Evolutionary conservation across 1,140 invertebrate species (phyloP).

Genomic region (Maconellicoccus hirsutus): DNA sequence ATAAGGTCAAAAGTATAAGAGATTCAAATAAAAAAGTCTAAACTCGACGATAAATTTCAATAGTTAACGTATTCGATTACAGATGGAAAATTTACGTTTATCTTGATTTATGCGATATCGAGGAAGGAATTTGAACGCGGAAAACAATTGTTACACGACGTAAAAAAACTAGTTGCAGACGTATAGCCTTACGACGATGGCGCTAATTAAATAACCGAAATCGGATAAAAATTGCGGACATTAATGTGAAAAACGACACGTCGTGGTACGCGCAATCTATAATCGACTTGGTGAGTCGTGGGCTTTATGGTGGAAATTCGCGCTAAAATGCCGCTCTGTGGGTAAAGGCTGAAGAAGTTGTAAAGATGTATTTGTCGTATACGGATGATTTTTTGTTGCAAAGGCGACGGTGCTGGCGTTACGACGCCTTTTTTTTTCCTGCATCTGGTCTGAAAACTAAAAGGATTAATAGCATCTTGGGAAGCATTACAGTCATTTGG

Average conservation of each 20-base stretch:
- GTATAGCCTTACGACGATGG: neutral
- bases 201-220: neutral
- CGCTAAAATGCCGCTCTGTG: no score
- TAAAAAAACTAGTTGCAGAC: neutral
- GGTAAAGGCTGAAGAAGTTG: no score
- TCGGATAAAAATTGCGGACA: neutral
- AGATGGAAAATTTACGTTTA: neutral
- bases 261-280: no score
- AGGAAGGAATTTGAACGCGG: no score
- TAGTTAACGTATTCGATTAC: neutral
- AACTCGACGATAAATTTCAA: neutral
- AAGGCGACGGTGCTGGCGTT: no score
- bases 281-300: no score
- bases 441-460: neutral
- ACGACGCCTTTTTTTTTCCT: neutral
- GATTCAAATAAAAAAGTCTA: neutral
- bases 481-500: neutral
- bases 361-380: no score
- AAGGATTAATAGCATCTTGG: neutral
- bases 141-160: neutral
- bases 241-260: neutral
- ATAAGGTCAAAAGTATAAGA: no score
- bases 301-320: no score
- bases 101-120: neutral
- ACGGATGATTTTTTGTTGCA: no score